Conservation (phyloP, 2,113 vertebrate genomes). For the Psilopsiagon aymara region DNA sequence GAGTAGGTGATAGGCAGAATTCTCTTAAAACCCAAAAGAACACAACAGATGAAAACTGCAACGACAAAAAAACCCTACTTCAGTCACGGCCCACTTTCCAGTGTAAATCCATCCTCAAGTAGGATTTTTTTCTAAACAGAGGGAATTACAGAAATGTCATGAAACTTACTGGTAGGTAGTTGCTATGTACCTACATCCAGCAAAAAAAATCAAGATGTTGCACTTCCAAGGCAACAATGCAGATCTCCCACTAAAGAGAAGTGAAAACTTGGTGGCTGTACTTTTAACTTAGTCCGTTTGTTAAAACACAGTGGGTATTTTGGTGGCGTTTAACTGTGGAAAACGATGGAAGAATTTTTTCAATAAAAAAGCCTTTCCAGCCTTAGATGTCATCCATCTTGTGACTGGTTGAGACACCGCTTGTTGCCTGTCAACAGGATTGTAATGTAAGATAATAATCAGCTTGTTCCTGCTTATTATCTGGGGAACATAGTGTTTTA, state of each 20-base stretch:
- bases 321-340: background rate
- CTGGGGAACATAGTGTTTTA: background rate
- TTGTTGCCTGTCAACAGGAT: constrained; percentile 17
- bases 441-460: constrained; percentile 7
- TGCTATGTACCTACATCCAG: background rate
- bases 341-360: background rate
- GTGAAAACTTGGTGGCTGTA: background rate
- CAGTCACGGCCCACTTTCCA: background rate
- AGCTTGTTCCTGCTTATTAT: constrained; percentile 22
- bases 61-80: background rate
- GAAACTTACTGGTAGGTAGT: background rate
- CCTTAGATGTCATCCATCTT: background rate
- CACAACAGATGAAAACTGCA: background rate
- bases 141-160: background rate
- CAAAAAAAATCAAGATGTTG: background rate
- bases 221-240: background rate
- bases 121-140: background rate
- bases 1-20: background rate
- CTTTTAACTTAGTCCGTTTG: background rate
- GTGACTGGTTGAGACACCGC: background rate
- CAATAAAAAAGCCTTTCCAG: background rate
- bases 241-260: background rate
- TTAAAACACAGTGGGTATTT: background rate
- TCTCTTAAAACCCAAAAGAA: background rate
- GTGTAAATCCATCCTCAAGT: background rate